Evolutionary conservation across 2,888 invertebrate genomes (phyloP), one percentile per base, ranked within the genome.

Genomic region (Ariolimax columbianus): DNA sequence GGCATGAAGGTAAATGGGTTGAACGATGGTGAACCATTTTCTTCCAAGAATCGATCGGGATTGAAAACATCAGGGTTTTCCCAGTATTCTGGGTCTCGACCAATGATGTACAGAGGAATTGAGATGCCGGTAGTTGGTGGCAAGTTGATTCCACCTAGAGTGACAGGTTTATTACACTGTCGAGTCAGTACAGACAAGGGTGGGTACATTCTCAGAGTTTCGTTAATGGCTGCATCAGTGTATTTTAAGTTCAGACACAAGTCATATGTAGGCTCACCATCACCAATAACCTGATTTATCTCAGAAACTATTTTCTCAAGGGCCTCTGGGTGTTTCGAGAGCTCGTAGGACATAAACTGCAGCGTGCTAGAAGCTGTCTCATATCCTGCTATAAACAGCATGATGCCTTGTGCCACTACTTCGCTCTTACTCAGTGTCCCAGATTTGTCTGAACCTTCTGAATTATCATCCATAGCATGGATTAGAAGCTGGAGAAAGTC

Each of bases 401-500:
- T 79, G 38, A 87, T 84, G 0, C 87, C 82, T n/a, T 87, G 87
- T 19, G 75, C 84, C 2, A 82, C 75, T 14, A 87, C 40, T 55
- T 87, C 87, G 14, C 75, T 82, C 36, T n/a, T 43, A 14, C 81
- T 84, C 79, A 87, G 38, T 55, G 43, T 55, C 36, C 43, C 77
- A 33, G 63, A 26, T 68, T 43, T 66, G 38, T 47, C 63, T 7
- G 26, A 36, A 23, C 63, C 73, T n/a, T 43, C 47, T 36, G 68
- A 36, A 7, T 40, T 36, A n/a, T 82, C 86, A 19, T 63, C 77
- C 72, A 86, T 85, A 11, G 77, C 77, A 6, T 83, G 81, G 30
- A 86, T 79, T 30, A 88, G 59, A 38, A 86, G n/a, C 82, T 88
- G 88, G 6, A 88, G 77, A 68, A 86, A 68, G 43, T 88, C 88